phyloP scores from a whole-genome alignment of 2,113 vertebrate genomes.

The Ameiurus melas region DNA sequence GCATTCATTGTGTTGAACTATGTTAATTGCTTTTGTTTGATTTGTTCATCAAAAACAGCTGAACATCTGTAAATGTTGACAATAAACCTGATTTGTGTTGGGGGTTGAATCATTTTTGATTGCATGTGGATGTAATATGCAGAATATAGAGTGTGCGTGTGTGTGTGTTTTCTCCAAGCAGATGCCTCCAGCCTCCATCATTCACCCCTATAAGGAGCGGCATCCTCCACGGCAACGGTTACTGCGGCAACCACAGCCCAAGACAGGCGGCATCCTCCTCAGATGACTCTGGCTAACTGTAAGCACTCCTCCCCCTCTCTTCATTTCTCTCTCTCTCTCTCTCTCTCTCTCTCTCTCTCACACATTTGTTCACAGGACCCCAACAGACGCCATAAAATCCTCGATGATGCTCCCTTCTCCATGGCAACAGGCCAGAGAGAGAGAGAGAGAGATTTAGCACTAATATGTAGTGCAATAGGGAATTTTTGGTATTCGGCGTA shows the following conservation, averaged over 20 bases:
- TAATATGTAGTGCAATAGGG: neutral
- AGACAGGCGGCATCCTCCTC: slow-evolving; percentile 44
- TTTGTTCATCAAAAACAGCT: too few relatives aligned
- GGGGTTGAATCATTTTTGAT: too few relatives aligned
- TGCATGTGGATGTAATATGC: neutral
- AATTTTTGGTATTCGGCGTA: neutral
- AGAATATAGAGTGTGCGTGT: neutral
- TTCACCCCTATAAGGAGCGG: slow-evolving; percentile 42
- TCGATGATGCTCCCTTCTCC: slow-evolving; percentile 44
- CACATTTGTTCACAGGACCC: slow-evolving; percentile 44
- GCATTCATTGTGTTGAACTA: too few relatives aligned
- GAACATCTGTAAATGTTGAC: too few relatives aligned
- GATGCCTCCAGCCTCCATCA: slow-evolving; percentile 41
- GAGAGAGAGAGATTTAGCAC: neutral
- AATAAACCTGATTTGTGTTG: too few relatives aligned
- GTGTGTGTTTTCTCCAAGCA: neutral
- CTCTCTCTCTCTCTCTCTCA: neutral
- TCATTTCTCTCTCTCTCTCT: neutral
- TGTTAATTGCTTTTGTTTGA: too few relatives aligned
- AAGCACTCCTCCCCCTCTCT: slow-evolving; percentile 42
- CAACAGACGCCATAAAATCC: slow-evolving; percentile 39
- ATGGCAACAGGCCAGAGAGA: slow-evolving; percentile 55
- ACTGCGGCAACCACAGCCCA: slow-evolving; percentile 47
- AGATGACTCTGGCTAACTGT: slow-evolving; percentile 43
- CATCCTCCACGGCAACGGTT: slow-evolving; percentile 50